These are phyloP conservation scores for Montipora foliosa DNA, from an alignment of 64 coral and sea anemone genomes.

Conservation along the genomic window DNA sequence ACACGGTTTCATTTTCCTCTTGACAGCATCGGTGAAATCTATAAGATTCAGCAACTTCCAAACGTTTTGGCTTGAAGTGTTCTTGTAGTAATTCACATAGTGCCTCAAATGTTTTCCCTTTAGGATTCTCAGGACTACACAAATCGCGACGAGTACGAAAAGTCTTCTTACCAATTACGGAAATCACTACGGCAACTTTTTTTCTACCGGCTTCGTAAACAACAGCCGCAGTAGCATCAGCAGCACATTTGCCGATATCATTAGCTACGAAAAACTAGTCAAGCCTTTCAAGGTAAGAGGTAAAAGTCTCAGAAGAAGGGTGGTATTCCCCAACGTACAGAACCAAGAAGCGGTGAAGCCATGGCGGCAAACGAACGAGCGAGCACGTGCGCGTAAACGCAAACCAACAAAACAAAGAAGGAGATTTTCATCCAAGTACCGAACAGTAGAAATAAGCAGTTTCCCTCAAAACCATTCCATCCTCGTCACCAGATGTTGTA, in stretches of 20 bases:
- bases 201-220: too few relatives aligned
- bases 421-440: background rate
- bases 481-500: too few relatives aligned
- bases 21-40: constrained; percentile 63
- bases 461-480: too few relatives aligned
- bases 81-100: constrained; percentile 43
- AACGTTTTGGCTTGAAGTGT: constrained; percentile 73
- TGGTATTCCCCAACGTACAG: constrained; percentile 53
- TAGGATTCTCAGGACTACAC: constrained; percentile 47
- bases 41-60: constrained; percentile 80
- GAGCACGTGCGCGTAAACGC: background rate
- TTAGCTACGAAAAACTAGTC: constrained; percentile 52
- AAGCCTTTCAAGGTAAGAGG: background rate
- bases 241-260: background rate
- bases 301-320: constrained; percentile 56
- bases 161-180: too few relatives aligned
- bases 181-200: too few relatives aligned
- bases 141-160: too few relatives aligned
- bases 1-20: constrained; percentile 43
- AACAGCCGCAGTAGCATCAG: too few relatives aligned
- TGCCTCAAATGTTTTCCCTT: constrained; percentile 62
- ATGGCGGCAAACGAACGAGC: background rate
- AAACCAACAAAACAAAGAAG: background rate
- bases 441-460: background rate
- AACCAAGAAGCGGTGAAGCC: constrained; percentile 41